Percentiles rank a stretch among this genome's conserved stretches.
Conservation (phyloP, 2,113 vertebrate species). For the Corynorhinus townsendii region DNA sequence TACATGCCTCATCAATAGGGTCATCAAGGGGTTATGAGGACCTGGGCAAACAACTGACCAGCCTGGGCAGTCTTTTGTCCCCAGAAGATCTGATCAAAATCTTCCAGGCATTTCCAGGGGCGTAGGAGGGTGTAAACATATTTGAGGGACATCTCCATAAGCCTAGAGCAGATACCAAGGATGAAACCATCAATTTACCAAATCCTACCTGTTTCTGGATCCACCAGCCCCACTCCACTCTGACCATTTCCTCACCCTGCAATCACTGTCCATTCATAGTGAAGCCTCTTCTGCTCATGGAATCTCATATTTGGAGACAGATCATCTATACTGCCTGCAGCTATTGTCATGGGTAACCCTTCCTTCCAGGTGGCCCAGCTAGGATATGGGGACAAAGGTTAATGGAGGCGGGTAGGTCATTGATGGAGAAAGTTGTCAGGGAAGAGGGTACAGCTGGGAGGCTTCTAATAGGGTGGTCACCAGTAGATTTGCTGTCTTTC, state of each 20-base stretch:
- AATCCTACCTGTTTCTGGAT: neutral
- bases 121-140: too few relatives aligned
- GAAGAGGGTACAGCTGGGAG: neutral
- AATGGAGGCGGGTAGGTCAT: neutral
- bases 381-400: neutral
- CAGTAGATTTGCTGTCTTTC: conserved; percentile 80
- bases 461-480: conserved; percentile 53
- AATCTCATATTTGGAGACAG: conserved; percentile 83
- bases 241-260: conserved; percentile 23
- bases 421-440: neutral
- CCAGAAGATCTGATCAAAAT: too few relatives aligned
- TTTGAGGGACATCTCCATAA: neutral
- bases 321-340: conserved; percentile 77
- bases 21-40: neutral
- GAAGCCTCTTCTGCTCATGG: conserved; percentile 83
- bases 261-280: conserved; percentile 77
- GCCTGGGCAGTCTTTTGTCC: conserved; percentile 79
- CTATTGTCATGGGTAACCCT: conserved; percentile 80
- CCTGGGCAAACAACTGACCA: conserved; percentile 63
- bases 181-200: neutral
- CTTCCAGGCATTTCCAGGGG: too few relatives aligned
- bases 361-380: conserved; percentile 83
- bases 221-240: neutral
- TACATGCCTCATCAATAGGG: neutral
- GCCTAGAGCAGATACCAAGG: conserved; percentile 57